Evolutionary conservation across 2,888 invertebrate species (phyloP).

Genomic region (Xanthorhoe spadicearia): DNA sequence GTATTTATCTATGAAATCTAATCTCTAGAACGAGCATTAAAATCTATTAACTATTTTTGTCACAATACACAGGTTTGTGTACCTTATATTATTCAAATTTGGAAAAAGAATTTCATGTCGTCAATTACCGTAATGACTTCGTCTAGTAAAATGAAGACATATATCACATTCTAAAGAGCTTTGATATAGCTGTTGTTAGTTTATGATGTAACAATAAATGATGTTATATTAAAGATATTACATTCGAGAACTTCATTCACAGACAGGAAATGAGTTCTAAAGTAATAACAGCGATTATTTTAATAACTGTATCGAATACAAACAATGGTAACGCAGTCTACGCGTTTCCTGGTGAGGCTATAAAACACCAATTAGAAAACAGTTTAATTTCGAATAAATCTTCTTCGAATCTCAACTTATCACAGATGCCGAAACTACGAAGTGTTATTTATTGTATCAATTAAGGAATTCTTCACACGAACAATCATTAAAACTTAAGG

Average conservation of each 20-base stretch:
- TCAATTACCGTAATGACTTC: too few species aligned
- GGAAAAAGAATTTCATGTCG: too few species aligned
- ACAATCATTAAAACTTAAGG: slow-evolving; percentile 48
- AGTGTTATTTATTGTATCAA: slow-evolving; percentile 77
- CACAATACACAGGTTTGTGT: too few species aligned
- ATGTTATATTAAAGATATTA: background rate
- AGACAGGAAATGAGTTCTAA: slow-evolving; percentile 26
- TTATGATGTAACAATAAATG: too few species aligned
- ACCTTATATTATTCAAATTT: too few species aligned
- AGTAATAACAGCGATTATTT: slow-evolving; percentile 38
- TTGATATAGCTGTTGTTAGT: too few species aligned
- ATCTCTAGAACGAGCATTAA: too few species aligned
- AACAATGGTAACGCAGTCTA: slow-evolving; percentile 55
- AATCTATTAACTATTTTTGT: too few species aligned
- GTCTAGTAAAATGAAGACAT: too few species aligned
- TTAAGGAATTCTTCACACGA: slow-evolving; percentile 76
- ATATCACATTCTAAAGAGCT: too few species aligned
- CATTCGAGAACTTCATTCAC: slow-evolving; percentile 14
- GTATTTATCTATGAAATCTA: background rate
- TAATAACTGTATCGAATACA: slow-evolving; percentile 58
- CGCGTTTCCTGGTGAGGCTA: slow-evolving; percentile 43
- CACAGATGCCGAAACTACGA: slow-evolving; percentile 67
- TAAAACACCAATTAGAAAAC: slow-evolving; percentile 73
- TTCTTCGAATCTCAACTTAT: slow-evolving; percentile 67
- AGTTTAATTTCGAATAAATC: slow-evolving; percentile 70